Evolutionary conservation across 2,113 vertebrate species (phyloP).

Genomic region (Hippoglossus stenolepis): DNA sequence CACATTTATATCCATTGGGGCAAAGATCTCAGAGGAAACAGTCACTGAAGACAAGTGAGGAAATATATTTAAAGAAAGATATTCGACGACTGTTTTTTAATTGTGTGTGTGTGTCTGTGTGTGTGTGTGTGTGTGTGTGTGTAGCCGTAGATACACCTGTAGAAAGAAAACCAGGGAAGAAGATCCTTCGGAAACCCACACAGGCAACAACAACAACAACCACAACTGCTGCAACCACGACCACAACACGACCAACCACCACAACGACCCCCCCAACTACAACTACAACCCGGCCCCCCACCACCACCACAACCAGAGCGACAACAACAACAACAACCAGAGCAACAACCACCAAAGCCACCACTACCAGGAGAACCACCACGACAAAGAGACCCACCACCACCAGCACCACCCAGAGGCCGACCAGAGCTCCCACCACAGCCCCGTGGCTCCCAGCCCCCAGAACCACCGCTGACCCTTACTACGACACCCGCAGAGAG

Average conservation of each 20-base stretch:
- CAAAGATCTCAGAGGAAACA: neutral
- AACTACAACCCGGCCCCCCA: constrained; percentile 47
- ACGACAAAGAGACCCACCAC: constrained; percentile 58
- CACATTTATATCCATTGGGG: neutral
- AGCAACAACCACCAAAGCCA: constrained; percentile 40
- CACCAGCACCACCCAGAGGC: constrained; percentile 71
- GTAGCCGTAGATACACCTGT: constrained; percentile 50
- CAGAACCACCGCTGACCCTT: constrained; percentile 76
- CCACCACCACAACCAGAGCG: constrained; percentile 63
- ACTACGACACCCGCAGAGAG: constrained; percentile 83
- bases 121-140: neutral
- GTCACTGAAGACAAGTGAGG: too few species aligned
- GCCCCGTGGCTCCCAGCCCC: constrained; percentile 66
- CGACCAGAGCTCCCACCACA: constrained; percentile 73
- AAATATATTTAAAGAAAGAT: too few species aligned
- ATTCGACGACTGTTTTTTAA: neutral
- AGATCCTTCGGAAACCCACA: constrained; percentile 67
- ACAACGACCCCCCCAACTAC: constrained; percentile 39
- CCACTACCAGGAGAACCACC: constrained; percentile 63
- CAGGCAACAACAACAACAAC: constrained; percentile 70
- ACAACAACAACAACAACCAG: constrained; percentile 63
- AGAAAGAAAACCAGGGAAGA: constrained; percentile 78
- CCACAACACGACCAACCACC: constrained; percentile 63
- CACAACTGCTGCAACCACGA: constrained; percentile 65
- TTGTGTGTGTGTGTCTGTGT: neutral